Evolutionary conservation across 2,113 vertebrate species (phyloP).

Genomic region (Coreoperca whiteheadi): DNA sequence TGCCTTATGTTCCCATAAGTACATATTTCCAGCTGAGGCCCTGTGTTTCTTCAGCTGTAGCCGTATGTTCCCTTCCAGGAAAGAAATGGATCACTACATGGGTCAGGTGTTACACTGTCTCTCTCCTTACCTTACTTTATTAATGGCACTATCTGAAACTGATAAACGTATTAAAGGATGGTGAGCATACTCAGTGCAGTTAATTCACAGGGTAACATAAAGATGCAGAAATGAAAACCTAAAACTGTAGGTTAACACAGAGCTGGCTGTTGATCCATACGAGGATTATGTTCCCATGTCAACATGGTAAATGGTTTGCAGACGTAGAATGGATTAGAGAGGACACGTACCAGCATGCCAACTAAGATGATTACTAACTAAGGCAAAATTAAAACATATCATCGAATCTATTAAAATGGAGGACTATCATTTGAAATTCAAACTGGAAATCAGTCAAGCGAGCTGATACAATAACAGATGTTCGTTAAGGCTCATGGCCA

Average conservation of each 20-base stretch:
- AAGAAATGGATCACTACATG: conserved; percentile 20
- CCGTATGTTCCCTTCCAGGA: neutral
- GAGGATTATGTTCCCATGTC: neutral
- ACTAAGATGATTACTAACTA: neutral
- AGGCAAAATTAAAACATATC: neutral
- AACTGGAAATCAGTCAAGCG: neutral
- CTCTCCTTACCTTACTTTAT: neutral
- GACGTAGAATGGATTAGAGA: neutral
- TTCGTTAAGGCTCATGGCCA: neutral
- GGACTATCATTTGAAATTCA: neutral
- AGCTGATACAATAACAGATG: neutral
- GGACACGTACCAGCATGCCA: neutral
- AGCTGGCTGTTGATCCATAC: neutral
- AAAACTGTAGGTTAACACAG: neutral
- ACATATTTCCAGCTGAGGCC: neutral
- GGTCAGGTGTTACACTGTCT: conserved; percentile 3
- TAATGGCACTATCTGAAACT: neutral
- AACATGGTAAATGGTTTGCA: conserved; percentile 7
- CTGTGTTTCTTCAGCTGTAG: conserved; percentile 1
- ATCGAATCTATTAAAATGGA: neutral
- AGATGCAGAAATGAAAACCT: conserved; percentile 1
- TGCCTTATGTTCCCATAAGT: neutral
- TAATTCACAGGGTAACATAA: neutral
- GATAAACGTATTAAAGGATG: neutral
- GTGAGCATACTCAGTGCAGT: neutral